Evolutionary conservation across 2,888 invertebrate species (phyloP).

Genomic region (Mystacides longicornis): DNA sequence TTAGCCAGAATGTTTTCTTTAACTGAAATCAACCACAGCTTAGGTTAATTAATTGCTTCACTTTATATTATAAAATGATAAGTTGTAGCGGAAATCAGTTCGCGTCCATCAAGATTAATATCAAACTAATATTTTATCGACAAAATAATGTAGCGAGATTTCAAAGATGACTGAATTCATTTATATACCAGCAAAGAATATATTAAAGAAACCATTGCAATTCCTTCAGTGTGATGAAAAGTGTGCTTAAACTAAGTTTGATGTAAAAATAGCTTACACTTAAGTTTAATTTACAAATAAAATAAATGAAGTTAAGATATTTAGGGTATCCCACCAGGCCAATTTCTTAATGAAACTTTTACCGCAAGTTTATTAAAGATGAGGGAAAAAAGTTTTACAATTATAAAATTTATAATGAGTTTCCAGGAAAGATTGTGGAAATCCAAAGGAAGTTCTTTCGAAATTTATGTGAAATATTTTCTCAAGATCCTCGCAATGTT

Average conservation of each 20-base stretch:
- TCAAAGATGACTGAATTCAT: too few species aligned
- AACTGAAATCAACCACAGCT: too few species aligned
- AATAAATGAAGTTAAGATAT: conserved; percentile 1
- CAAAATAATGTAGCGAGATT: too few species aligned
- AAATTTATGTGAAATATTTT: conserved; percentile 1
- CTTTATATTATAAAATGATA: too few species aligned
- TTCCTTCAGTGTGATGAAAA: not conserved
- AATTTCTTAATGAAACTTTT: conserved; percentile 2
- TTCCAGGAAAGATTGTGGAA: conserved; percentile 1
- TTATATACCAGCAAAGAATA: too few species aligned
- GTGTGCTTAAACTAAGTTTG: not conserved
- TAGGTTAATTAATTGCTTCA: too few species aligned
- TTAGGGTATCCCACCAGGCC: conserved; percentile 1
- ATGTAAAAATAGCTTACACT: not conserved
- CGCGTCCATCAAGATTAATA: too few species aligned
- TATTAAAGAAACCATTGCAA: not conserved
- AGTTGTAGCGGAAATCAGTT: too few species aligned
- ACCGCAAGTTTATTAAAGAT: not conserved
- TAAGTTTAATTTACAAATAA: conserved; percentile 2
- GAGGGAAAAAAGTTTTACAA: conserved; percentile 2
- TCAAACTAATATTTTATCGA: too few species aligned
- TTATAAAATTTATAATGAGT: conserved; percentile 1
- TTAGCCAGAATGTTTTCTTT: too few species aligned
- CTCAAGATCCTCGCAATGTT: too few species aligned
- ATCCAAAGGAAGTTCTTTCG: not conserved